Conservation (phyloP, 2,113 vertebrate species). For the Gnathonemus echidnorhynchus region DNA sequence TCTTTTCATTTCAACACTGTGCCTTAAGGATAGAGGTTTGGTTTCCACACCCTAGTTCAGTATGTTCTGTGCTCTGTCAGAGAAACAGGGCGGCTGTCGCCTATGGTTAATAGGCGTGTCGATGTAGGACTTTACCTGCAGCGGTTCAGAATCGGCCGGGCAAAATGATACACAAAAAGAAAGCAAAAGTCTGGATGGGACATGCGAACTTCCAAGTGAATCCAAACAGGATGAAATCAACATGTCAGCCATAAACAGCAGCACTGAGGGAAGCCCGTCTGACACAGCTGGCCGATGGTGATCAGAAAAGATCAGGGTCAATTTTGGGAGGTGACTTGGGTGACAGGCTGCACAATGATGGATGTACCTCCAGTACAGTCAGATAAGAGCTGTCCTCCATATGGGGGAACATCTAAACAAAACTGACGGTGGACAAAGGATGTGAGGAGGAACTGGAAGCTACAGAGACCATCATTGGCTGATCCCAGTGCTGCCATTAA, state of each 20-base stretch:
- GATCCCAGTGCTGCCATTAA: constrained; percentile 11
- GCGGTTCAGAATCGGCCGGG: neutral
- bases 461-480: neutral
- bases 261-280: neutral
- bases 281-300: neutral
- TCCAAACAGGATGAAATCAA: neutral
- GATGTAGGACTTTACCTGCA: neutral
- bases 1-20: constrained; percentile 32
- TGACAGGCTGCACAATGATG: neutral
- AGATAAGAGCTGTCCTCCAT: neutral
- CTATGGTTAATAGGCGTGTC: neutral
- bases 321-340: neutral
- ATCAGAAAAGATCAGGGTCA: neutral
- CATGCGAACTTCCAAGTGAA: neutral
- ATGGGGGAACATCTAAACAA: neutral
- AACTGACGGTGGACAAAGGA: neutral
- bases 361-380: neutral
- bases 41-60: constrained; percentile 10
- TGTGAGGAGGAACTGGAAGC: neutral
- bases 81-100: neutral
- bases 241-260: neutral
- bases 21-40: constrained; percentile 23
- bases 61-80: constrained; percentile 6
- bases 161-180: neutral
- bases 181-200: neutral